Percentiles rank a stretch among this genome's conserved stretches.
Evolutionary conservation across 2,113 vertebrate genomes (phyloP).

Genomic region (Ameiurus melas): DNA sequence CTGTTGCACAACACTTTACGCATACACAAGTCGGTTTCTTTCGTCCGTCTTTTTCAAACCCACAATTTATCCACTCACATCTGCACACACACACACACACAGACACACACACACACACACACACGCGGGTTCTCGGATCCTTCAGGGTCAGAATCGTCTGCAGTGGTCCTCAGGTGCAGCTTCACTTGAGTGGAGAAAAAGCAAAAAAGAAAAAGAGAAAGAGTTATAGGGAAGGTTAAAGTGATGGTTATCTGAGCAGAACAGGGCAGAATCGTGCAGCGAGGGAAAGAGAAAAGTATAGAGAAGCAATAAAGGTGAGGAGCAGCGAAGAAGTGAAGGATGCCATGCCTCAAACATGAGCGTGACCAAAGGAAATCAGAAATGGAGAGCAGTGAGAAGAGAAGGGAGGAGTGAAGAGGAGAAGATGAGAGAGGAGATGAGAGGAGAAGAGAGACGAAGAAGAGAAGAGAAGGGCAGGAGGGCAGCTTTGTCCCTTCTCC

Average conservation of each 20-base stretch:
- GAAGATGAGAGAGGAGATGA: slow-evolving; percentile 14
- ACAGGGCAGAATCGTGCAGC: slow-evolving; percentile 25
- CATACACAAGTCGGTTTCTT: not conserved
- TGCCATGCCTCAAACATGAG: not conserved
- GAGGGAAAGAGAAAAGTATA: not conserved
- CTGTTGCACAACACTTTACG: not conserved
- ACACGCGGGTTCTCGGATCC: slow-evolving; percentile 57
- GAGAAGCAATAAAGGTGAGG: not conserved
- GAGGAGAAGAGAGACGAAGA: slow-evolving; percentile 16
- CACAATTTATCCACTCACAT: not conserved
- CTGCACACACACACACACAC: not conserved
- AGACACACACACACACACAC: slow-evolving; percentile 26
- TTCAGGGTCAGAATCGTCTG: slow-evolving; percentile 65
- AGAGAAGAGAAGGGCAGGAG: slow-evolving; percentile 39
- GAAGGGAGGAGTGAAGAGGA: slow-evolving; percentile 12
- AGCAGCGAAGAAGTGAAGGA: not conserved
- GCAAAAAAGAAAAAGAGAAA: slow-evolving; percentile 4
- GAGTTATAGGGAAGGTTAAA: slow-evolving; percentile 22
- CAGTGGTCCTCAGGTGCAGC: slow-evolving; percentile 74
- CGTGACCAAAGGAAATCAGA: slow-evolving; percentile 2
- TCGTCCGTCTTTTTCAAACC: not conserved
- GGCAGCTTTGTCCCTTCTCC: slow-evolving; percentile 43
- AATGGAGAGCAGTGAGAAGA: slow-evolving; percentile 10
- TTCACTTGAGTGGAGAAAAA: slow-evolving; percentile 63
- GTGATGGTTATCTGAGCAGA: slow-evolving; percentile 34